Evolutionary conservation across 2,888 invertebrate genomes (phyloP), one percentile per base, ranked within the genome.

Genomic region (Sialis lutaria): DNA sequence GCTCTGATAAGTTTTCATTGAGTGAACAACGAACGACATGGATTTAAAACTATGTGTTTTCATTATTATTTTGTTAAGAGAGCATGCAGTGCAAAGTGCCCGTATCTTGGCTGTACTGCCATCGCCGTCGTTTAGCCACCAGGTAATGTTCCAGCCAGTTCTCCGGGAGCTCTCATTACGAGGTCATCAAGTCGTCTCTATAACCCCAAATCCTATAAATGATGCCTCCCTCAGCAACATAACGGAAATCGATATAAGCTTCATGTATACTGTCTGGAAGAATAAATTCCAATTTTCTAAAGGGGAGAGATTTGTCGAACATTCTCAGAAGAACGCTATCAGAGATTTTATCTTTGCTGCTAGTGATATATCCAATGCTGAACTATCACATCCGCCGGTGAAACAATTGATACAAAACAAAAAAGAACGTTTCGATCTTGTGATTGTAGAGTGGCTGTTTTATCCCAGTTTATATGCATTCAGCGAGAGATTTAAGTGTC

Each of bases 41-140:
- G 22, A 22, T 22, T 22, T 22, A 22, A 22, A 22, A 22, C 2
- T 22, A 22, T 22, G 22, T 22, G 22, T 22, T 22, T 22, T 22
- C 22, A 22, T 22, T 22, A 22, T 22, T 22, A 22, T 22, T 22
- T 22, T 22, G 22, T 22, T 22, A 22, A 22, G 22, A 22, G 22
- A 22, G 4, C 22, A 22, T 22, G 22, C 22, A 22, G 22, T 22
- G 22, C 22, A 22, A 22, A 22, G 40, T 40, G 9, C 12, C 13
- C 10, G 40, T 13, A 40, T 40, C 9, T 22, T 51, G 46, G 40
- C 40, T 12, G 45, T 35, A 40, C 41, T 54, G 37, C 62, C 69
- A 1, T 53, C 56, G 4, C 63, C 69, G 1, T 66, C 68, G 0
- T 59, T 67, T 33, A 70, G 69, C 45, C 71, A 71, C 50, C 70